Evolutionary conservation across 2,113 vertebrate genomes (phyloP), one percentile per base, ranked within the genome.

Genomic region (Nanorana parkeri): DNA sequence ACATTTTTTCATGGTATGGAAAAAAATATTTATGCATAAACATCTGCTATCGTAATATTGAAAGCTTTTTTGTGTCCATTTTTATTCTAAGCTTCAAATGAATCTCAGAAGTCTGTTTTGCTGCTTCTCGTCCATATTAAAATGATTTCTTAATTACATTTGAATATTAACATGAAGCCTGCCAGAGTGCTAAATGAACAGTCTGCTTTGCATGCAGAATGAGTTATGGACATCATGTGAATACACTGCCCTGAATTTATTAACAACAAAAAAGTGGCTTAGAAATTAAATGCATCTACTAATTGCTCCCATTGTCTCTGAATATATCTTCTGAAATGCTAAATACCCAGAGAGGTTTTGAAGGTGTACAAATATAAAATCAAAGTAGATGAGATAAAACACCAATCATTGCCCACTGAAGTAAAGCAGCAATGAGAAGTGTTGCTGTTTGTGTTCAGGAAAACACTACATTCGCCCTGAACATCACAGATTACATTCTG

Each of bases 101-200:
- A 29, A 75, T 75, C 71, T 20, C 11, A n/a, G 56, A 75, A 67
- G 47, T 52, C 71, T 75, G 71, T 58, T 66, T 74, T 67, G 47
- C 63, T 75, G 71, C 28, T 4, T 67, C 80, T 75, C 80, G 26
- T 82, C 63, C 71, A 82, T 82, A 75, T 66, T 66, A 74, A 82
- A 82, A 68, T 66, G 80, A 82, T 75, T 67, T 82, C 63, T 82
- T 82, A 82, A 82, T 82, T 82, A 82, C 80, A 82, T 82, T 75
- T 75, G 71, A 82, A 82, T 82, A 82, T 82, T 82, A 75, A 82
- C 61, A 13, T 47, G 24, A 16, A 67, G 52, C 26, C 71, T 15
- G 56, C 67, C 21, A 51, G 41, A 11, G 47, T 73, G 80, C 80
- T 75, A 82, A 82, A 82, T 82, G 71, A 75, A 65, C 51, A 41